Conservation (phyloP, 2,113 vertebrate species). For the Speoplatyrhinus poulsoni region DNA sequence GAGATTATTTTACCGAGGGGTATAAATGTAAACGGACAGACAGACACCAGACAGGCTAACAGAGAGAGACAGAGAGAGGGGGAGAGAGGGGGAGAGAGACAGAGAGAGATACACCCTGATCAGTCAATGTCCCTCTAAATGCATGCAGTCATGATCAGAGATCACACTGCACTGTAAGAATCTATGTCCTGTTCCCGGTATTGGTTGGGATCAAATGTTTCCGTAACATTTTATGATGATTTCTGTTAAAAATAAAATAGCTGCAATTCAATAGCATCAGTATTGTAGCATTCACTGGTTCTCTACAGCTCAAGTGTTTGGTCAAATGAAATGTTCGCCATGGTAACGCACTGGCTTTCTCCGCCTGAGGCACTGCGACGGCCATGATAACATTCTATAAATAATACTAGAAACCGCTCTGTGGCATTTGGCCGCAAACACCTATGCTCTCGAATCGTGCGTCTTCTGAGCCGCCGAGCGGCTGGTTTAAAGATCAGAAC, state of each 20-base stretch:
- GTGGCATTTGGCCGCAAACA: neutral
- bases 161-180: slow-evolving; percentile 19
- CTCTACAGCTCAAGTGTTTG: slow-evolving; percentile 3
- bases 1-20: too few relatives aligned
- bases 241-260: neutral
- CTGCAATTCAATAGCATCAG: slow-evolving; percentile 12
- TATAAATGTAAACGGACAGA: too few relatives aligned
- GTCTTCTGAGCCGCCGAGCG: too few relatives aligned
- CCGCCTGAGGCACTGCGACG: neutral
- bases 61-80: too few relatives aligned
- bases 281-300: slow-evolving; percentile 23
- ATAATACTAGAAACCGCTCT: neutral
- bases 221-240: neutral
- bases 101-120: neutral
- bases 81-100: too few relatives aligned
- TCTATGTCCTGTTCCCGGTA: slow-evolving; percentile 24
- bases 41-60: too few relatives aligned
- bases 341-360: neutral
- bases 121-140: neutral
- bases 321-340: slow-evolving; percentile 3
- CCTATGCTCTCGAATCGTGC: too few relatives aligned
- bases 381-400: neutral
- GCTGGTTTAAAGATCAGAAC: too few relatives aligned
- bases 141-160: slow-evolving; percentile 11
- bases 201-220: neutral